Evolutionary conservation across 2,797 vertebrate species (phyloP), one percentile per base, ranked within the genome.

Genomic region (Trematomus bernacchii): DNA sequence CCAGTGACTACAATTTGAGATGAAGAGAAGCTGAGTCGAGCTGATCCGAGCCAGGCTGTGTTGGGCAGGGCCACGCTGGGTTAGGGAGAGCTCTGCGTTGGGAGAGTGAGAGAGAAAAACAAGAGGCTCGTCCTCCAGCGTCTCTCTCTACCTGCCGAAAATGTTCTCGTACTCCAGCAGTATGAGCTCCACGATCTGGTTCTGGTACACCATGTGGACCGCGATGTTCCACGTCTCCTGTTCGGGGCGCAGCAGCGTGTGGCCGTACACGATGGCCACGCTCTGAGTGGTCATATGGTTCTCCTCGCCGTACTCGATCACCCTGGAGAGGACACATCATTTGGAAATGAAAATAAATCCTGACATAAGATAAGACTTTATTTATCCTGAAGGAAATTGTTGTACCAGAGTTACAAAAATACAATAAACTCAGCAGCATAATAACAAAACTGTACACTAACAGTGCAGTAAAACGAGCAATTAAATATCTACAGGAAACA

Each of bases 251-350:
- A 99, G 93, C 58, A 99, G 94, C 27, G 98, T 99, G 40, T 98
- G 98, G 30, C 98, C 98, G 78, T 99, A 99, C 85, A 99, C 97
- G 76, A 99, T 99, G 71, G 98, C 98, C 87, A 99, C 91, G 70
- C 98, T 99, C 91, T 99, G 98, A 82, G 96, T 97, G 15, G 95
- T 99, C 98, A 99, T 99, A 55, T 98, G 94, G 91, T 99, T 99
- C 62, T 95, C 96, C 83, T 99, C 98, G 30, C 97, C 96, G 1
- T 97, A 93, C 88, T 98, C 97, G 69, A 97, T 95, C 88, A 99
- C 97, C 91, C 98, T 99, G 91, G 9, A 77, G n/a, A n/a, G n/a
- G 33, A 67, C 12, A 8, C n/a, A 37, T n/a, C 0, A 19, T 10
- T 18, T 18, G 12, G 6, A 10, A 16, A 0, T 13, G 13, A 46